Percentiles rank a stretch among this genome's conserved stretches.
Conservation (phyloP, 2,888 invertebrate genomes). For the Acrobasis consociella region DNA sequence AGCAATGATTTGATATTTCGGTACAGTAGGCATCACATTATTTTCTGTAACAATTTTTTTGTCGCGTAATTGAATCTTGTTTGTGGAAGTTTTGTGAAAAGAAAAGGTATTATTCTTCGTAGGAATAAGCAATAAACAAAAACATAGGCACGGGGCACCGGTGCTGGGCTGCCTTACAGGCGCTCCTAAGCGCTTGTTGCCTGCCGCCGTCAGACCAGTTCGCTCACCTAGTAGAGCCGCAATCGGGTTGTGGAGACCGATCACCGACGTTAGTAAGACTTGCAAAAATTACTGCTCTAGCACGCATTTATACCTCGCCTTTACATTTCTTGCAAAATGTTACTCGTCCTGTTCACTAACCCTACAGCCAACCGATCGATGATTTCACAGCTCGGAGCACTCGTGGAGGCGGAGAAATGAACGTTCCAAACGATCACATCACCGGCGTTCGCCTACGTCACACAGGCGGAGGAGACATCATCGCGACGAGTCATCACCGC, state of each 20-base stretch:
- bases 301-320: slow-evolving; percentile 64
- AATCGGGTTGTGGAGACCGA: slow-evolving; percentile 57
- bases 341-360: slow-evolving; percentile 67
- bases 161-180: slow-evolving; percentile 60
- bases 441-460: slow-evolving; percentile 91
- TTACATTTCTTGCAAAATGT: slow-evolving; percentile 50
- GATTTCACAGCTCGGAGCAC: slow-evolving; percentile 89
- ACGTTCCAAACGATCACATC: slow-evolving; percentile 92
- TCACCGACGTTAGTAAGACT: slow-evolving; percentile 70
- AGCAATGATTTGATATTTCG: slow-evolving; percentile 22
- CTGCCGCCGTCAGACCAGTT: slow-evolving; percentile 66
- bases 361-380: slow-evolving; percentile 81
- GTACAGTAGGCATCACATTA: slow-evolving; percentile 16
- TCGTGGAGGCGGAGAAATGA: slow-evolving; percentile 90
- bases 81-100: neutral
- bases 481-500: slow-evolving; percentile 75
- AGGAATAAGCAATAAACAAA: slow-evolving; percentile 42
- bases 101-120: slow-evolving; percentile 22
- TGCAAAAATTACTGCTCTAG: slow-evolving; percentile 37
- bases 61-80: slow-evolving; percentile 6
- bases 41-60: slow-evolving; percentile 2
- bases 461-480: slow-evolving; percentile 87
- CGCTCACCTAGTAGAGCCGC: slow-evolving; percentile 61
- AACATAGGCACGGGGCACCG: slow-evolving; percentile 57
- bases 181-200: slow-evolving; percentile 70